Conservation (phyloP, 2,113 vertebrate genomes). For the Chaenogobius annularis region DNA sequence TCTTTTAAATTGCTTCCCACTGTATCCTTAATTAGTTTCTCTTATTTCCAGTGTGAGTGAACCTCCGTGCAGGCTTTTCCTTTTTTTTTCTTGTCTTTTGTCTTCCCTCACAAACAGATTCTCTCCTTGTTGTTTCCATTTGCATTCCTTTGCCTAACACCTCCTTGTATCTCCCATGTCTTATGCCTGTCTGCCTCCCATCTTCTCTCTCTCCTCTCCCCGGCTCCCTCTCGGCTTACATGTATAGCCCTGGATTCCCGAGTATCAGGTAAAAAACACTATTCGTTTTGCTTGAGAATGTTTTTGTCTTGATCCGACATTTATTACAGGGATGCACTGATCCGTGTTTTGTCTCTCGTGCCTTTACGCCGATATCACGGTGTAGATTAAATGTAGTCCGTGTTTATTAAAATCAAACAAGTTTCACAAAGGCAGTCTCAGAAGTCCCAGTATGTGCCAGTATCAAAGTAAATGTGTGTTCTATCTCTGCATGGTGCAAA, state of each 20-base stretch:
- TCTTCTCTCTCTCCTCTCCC: slow-evolving; percentile 58
- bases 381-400: background rate
- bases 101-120: slow-evolving; percentile 20
- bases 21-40: slow-evolving; percentile 15
- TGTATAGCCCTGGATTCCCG: slow-evolving; percentile 76
- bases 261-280: slow-evolving; percentile 73
- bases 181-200: slow-evolving; percentile 61
- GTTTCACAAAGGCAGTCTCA: background rate
- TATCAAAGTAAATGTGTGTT: background rate
- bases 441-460: background rate
- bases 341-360: slow-evolving; percentile 16
- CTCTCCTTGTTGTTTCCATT: slow-evolving; percentile 28
- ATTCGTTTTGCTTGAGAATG: slow-evolving; percentile 43
- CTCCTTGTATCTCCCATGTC: slow-evolving; percentile 58
- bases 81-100: slow-evolving; percentile 14
- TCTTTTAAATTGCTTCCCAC: slow-evolving; percentile 35
- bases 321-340: slow-evolving; percentile 12
- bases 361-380: background rate
- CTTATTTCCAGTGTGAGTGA: background rate
- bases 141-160: slow-evolving; percentile 45
- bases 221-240: slow-evolving; percentile 57
- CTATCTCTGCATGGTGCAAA: background rate
- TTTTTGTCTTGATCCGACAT: slow-evolving; percentile 25
- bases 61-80: slow-evolving; percentile 15
- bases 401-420: slow-evolving; percentile 1